Evolutionary conservation across 2,113 vertebrate species (phyloP), one percentile per base, ranked within the genome.

Genomic region (Hippotragus niger): DNA sequence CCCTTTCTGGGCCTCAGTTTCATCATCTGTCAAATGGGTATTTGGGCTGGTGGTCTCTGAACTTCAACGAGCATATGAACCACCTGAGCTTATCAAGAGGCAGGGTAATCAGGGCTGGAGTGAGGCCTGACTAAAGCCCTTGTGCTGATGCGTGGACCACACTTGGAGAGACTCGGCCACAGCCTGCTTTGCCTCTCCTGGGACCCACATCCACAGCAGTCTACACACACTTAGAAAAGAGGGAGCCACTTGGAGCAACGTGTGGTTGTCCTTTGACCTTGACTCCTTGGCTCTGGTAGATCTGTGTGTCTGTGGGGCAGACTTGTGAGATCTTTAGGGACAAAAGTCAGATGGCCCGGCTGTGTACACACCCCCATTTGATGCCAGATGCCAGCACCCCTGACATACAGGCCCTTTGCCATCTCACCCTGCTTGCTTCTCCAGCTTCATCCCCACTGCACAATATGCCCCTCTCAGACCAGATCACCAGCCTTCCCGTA

Each of bases 261-360:
- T 31, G 10, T 21, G 16, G 45, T n/a, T n/a, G 86, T 78, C 60
- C 94, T 97, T 96, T 57, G 89, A 31, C 43, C 82, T 74, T 10
- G 0, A 1, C 33, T 36, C 52, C 13, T 17, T 47, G 64, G 47
- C 82, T 82, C 92, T 1, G 87, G 89, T 50, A 95, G 82, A 82
- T 55, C 91, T 91, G 55, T 4, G 5, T 86, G 83, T 84, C 64
- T 55, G 90, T 1, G 9, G 31, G 29, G 95, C 76, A 95, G 96
- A 98, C 98, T 97, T 98, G 97, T 96, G 89, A 81, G 62, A 57
- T 6, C 16, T 97, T 92, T 97, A 95, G 96, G 95, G 86, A 58
- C 25, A 43, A 87, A 53, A 87, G 91, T 92, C 87, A 21, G 62
- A 53, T 0, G 23, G 95, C 93, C 87, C 86, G 67, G 83, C 97